Evolutionary conservation across 2,797 vertebrate genomes (phyloP), one percentile per base, ranked within the genome.

Genomic region (Lagorchestes hirsutus): DNA sequence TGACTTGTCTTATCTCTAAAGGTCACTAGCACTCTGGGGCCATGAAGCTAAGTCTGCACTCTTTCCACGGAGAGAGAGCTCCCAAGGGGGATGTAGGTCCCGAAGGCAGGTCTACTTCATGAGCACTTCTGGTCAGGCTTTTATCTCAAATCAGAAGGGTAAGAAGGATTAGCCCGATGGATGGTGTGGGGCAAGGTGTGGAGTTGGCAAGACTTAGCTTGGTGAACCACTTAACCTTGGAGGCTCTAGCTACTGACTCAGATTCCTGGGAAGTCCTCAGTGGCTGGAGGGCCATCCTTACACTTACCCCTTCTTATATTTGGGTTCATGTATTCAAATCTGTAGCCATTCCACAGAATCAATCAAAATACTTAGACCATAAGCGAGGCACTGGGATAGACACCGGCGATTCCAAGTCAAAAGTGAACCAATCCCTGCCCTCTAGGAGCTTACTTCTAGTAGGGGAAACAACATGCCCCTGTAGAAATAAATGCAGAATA

Each of bases 41-140:
- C 22, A 16, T 2, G 18, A 24, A n/a, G 18, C 18, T 24, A 74
- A 18, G n/a, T 40, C n/a, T 24, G n/a, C 18, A 3, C 18, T 82
- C 67, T 40, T 74, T 22, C 18, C 67, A 10, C 24, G 6, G n/a
- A 40, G 67, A 9, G 5, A 18, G 67, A 9, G 5, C 6, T 40
- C 67, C 31, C 31, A 4, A 16, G 62, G 34, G 28, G 5, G 1
- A 67, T 67, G 62, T 5, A 1, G 31, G 31, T n/a, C 34, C n/a
- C 8, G 3, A 24, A 18, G 2, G n/a, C 2, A 46, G 67, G 2
- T 40, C 10, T 40, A 18, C 16, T 1, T 2, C 0, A 2, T 10
- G 18, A 24, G 46, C 5, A 9, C 24, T 40, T 40, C n/a, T 24
- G 1, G n/a, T 4, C 67, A 74, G n/a, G 24, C n/a, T 74, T n/a